Evolutionary conservation across 2,113 vertebrate species (phyloP).

Genomic region (Azemiops feae): DNA sequence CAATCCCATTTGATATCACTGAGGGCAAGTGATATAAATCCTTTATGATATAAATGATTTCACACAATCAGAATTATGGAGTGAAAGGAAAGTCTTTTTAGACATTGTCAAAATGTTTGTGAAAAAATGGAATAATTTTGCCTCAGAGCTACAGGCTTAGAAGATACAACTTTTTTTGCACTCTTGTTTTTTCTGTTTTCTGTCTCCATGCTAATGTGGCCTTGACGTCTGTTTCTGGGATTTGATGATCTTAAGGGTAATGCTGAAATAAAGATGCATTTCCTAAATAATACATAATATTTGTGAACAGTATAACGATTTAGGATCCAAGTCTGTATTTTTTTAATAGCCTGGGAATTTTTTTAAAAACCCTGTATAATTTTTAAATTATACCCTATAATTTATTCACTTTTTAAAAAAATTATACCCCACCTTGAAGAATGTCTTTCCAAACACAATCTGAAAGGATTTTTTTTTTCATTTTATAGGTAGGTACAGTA

Average conservation of each 20-base stretch:
- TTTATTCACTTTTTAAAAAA: neutral
- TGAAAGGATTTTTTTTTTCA: neutral
- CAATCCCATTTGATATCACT: neutral
- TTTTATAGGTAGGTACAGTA: neutral
- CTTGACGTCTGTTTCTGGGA: neutral
- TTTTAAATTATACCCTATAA: neutral
- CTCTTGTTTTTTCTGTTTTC: neutral
- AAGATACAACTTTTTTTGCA: too few relatives aligned
- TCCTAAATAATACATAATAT: neutral
- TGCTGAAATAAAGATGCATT: neutral
- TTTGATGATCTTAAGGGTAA: neutral
- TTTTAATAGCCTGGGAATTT: neutral
- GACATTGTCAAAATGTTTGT: neutral
- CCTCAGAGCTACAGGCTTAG: neutral
- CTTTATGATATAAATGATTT: neutral
- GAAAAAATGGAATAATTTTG: neutral
- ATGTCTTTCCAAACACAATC: neutral
- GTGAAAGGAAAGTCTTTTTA: neutral
- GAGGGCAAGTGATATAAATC: neutral
- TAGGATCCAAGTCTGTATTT: neutral
- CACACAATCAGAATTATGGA: neutral
- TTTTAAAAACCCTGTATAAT: neutral
- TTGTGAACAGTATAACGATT: neutral
- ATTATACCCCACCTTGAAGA: neutral
- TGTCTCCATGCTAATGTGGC: neutral